Conservation (phyloP, 2,797 vertebrate species). For the Thalassophryne amazonica region DNA sequence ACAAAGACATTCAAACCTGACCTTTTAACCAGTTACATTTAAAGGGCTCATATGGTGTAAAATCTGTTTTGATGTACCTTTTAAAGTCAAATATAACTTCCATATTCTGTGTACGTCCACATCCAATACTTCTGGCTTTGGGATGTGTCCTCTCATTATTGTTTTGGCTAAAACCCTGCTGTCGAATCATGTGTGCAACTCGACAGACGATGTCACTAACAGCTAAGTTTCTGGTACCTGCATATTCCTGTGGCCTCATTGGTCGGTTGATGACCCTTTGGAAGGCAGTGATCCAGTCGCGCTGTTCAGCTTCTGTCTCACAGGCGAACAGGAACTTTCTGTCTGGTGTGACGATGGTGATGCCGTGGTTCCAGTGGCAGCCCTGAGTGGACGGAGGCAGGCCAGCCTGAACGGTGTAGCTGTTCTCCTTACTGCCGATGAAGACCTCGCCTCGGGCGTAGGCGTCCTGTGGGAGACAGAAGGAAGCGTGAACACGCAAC, state of each 20-base stretch:
- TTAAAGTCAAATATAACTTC: too few relatives aligned
- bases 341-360: constrained; percentile 94
- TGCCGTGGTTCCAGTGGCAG: constrained; percentile 90
- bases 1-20: too few relatives aligned
- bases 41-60: too few relatives aligned
- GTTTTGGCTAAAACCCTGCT: too few relatives aligned
- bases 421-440: constrained; percentile 94
- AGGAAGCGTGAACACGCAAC: neutral
- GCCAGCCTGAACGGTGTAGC: constrained; percentile 90
- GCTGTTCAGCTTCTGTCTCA: constrained; percentile 88
- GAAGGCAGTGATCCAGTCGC: constrained; percentile 91
- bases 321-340: constrained; percentile 95
- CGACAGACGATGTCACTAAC: too few relatives aligned
- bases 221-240: too few relatives aligned
- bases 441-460: constrained; percentile 95
- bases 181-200: too few relatives aligned
- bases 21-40: too few relatives aligned
- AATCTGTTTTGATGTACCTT: too few relatives aligned
- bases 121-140: too few relatives aligned
- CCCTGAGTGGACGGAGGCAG: constrained; percentile 88
- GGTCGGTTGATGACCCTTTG: constrained; percentile 91
- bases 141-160: too few relatives aligned
- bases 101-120: too few relatives aligned
- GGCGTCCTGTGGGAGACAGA: constrained; percentile 81
- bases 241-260: constrained; percentile 97